Evolutionary conservation across 2,888 invertebrate genomes (phyloP).

Genomic region (Xanthostigma xanthostigma): DNA sequence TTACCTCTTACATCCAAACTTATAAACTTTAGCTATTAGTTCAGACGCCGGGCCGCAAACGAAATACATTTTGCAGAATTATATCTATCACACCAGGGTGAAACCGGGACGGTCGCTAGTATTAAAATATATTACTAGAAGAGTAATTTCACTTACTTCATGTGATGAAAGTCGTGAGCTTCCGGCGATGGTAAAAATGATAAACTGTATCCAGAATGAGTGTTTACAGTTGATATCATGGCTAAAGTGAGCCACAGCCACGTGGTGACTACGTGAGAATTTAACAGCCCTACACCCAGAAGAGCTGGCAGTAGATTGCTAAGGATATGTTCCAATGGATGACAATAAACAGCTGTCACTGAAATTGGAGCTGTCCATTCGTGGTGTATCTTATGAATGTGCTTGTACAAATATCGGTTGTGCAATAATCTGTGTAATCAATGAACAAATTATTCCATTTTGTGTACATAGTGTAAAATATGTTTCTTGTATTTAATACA

Average conservation of each 20-base stretch:
- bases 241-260: constrained; percentile 69
- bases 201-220: constrained; percentile 74
- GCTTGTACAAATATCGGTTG: constrained; percentile 55
- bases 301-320: constrained; percentile 64
- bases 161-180: constrained; percentile 76
- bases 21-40: no score
- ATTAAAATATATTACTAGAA: no score
- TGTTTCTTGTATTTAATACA: no score
- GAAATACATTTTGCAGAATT: no score
- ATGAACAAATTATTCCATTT: neutral
- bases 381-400: constrained; percentile 74
- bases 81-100: no score
- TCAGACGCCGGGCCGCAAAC: no score
- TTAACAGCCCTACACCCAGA: constrained; percentile 55
- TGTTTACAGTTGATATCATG: constrained; percentile 59
- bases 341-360: constrained; percentile 63
- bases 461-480: no score
- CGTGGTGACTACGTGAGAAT: constrained; percentile 59
- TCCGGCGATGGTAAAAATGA: constrained; percentile 76
- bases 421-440: constrained; percentile 47
- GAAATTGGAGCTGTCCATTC: constrained; percentile 80
- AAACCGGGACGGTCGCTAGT: no score
- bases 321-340: constrained; percentile 61
- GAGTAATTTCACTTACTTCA: constrained; percentile 41
- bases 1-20: no score